Base-by-base conservation (phyloP, 2,797 vertebrate genomes). In the Furcifer pardalis region DNA sequence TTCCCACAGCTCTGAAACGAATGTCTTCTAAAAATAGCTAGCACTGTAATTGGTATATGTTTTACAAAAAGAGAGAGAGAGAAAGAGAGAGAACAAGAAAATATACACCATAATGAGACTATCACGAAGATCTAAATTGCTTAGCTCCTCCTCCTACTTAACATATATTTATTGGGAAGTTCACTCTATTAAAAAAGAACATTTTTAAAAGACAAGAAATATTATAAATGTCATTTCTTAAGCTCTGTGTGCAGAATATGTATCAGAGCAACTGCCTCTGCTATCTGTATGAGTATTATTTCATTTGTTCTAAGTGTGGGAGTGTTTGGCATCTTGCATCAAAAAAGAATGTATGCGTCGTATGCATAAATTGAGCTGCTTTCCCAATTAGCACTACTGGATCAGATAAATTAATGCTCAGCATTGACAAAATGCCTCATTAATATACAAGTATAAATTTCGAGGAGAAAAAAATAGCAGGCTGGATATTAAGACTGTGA, bases 1-100 rank as follows among this genome's bases (percentile, higher is more conserved):
- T 90, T 75, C 92, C 93, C 93, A 94, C 91, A 93, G 89, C 92
- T 93, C 89, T 93, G 89, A 93, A 95, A 94, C 92, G 87, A 95
- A 87, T 87, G 84, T 91, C 90, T 93, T 88, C 91, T 95, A 94
- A 95, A 96, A 95, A 93, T 95, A 93, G 83, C 90, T 81, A 85
- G 59, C 79, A 79, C 62, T 94, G 88, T 89, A 94, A 94, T 95
- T 92, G 90, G 90, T 85, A 90, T 49, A 80, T 2, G 2, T 89
- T 93, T 93, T 94, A 85, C 71, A 93, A 93, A 93, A 93, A 80
- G 19, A 25, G 46, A n/a, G 32, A 59, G 30, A 42, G 21, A 15
- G 10, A 6, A 46, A 65, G 60, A 3, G 65, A 79, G 42, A 2
- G 21, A 56, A 27, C 10, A 6, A 62, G 19, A 83, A 40, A 74